Evolutionary conservation across 2,888 invertebrate species (phyloP).

Genomic region (Diloba caeruleocephala): DNA sequence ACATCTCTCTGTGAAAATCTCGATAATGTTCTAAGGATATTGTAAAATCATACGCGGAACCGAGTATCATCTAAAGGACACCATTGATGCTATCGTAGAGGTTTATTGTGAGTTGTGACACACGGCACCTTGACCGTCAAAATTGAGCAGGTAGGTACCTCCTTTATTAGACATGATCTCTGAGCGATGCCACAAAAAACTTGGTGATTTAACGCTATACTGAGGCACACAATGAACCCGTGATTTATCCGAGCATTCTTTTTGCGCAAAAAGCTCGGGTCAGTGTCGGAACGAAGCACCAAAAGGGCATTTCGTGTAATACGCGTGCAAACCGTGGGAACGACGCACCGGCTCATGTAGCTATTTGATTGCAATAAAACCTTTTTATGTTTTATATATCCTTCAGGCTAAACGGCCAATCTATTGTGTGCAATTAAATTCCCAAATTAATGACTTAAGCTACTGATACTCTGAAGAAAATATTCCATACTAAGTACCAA

Average conservation of each 20-base stretch:
- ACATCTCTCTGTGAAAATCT: conserved; percentile 27
- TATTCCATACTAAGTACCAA: no score
- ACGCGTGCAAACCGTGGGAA: conserved; percentile 83
- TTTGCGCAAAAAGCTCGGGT: conserved; percentile 86
- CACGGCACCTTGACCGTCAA: conserved; percentile 85
- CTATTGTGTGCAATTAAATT: no score
- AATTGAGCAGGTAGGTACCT: conserved; percentile 87
- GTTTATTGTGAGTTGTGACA: conserved; percentile 88
- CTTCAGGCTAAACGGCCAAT: no score
- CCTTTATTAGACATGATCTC: conserved; percentile 76
- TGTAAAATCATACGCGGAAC: conserved; percentile 58
- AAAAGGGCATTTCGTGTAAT: conserved; percentile 87
- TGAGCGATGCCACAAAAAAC: conserved; percentile 80
- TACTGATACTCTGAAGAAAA: no score
- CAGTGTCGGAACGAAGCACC: conserved; percentile 85
- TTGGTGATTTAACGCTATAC: conserved; percentile 72
- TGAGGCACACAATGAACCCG: conserved; percentile 81
- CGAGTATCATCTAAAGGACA: conserved; percentile 47
- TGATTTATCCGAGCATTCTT: conserved; percentile 86
- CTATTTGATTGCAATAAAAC: conserved; percentile 45
- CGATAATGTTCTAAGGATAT: conserved; percentile 34
- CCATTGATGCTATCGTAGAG: conserved; percentile 72
- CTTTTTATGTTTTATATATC: conserved; percentile 21
- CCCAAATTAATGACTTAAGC: no score
- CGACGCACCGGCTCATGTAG: conserved; percentile 54